A percentile compares a stretch with the other conserved stretches of the same genome.
phyloP scores from a whole-genome alignment of 2,888 invertebrate genomes.

The Drosophila testacea region DNA sequence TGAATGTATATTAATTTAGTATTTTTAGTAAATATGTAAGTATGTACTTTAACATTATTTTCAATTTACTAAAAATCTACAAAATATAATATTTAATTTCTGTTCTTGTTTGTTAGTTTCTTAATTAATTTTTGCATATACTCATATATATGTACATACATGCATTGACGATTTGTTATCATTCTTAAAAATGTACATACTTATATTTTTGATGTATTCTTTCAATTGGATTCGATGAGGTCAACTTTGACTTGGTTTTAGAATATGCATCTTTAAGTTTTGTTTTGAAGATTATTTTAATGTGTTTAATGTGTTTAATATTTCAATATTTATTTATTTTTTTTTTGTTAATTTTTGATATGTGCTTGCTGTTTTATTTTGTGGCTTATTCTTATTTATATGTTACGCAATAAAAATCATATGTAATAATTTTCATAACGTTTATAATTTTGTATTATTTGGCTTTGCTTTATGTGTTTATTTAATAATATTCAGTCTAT shows the following conservation, averaged over 20 bases:
- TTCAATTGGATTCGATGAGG: slow-evolving; percentile 65
- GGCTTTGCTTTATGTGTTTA: slow-evolving; percentile 39
- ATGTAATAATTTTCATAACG: slow-evolving; percentile 25
- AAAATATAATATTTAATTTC: slow-evolving; percentile 73
- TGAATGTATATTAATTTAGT: slow-evolving; percentile 26
- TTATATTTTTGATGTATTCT: slow-evolving; percentile 40
- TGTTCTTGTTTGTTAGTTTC: slow-evolving; percentile 18
- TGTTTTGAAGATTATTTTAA: slow-evolving; percentile 36
- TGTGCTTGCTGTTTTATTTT: slow-evolving; percentile 69
- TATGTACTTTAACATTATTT: slow-evolving; percentile 55
- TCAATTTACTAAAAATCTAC: slow-evolving; percentile 78
- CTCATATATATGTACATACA: slow-evolving; percentile 43
- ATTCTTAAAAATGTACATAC: slow-evolving; percentile 64
- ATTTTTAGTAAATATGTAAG: slow-evolving; percentile 32
- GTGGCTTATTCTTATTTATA: slow-evolving; percentile 45
- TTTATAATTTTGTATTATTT: slow-evolving; percentile 40
- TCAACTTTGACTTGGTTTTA: slow-evolving; percentile 69
- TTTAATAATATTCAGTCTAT: slow-evolving; percentile 80
- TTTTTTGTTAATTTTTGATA: slow-evolving; percentile 61
- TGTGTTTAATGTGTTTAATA: slow-evolving; percentile 6
- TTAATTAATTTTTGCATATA: slow-evolving; percentile 33
- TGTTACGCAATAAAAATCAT: slow-evolving; percentile 53
- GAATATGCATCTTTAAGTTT: slow-evolving; percentile 64
- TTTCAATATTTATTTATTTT: slow-evolving; percentile 18
- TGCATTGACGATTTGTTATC: slow-evolving; percentile 44